Conservation (phyloP, 2,888 invertebrate genomes). For the Drosophila paramelanica region DNA sequence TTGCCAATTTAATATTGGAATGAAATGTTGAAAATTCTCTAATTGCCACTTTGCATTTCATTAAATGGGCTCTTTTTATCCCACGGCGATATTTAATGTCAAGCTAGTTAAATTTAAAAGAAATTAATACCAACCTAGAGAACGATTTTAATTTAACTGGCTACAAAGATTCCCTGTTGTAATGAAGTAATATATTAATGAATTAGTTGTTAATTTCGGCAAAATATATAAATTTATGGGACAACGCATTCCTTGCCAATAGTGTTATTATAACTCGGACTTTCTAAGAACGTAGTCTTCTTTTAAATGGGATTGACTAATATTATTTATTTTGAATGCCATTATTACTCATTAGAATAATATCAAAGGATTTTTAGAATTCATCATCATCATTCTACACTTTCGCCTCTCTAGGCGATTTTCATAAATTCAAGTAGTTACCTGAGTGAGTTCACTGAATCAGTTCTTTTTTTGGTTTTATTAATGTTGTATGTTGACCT, state of each 20-base stretch:
- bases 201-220: neutral
- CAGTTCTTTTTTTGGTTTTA: too few species aligned
- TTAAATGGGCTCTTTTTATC: neutral
- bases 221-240: constrained; percentile 13
- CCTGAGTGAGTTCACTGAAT: too few species aligned
- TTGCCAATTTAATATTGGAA: constrained; percentile 15
- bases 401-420: too few species aligned
- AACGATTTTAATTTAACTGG: neutral
- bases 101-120: constrained; percentile 4
- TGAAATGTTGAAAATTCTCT: constrained; percentile 8
- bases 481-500: too few species aligned
- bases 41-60: constrained; percentile 23
- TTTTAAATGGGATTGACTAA: too few species aligned
- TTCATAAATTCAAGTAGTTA: too few species aligned
- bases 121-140: neutral
- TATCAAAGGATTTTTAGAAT: neutral
- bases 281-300: too few species aligned
- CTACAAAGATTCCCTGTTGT: neutral
- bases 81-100: constrained; percentile 1
- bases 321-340: too few species aligned
- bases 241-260: constrained; percentile 1
- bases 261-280: neutral
- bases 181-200: too few species aligned
- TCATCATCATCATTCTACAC: too few species aligned
- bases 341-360: neutral